Conservation (phyloP, 2,113 vertebrate species). For the Clarias magur region DNA sequence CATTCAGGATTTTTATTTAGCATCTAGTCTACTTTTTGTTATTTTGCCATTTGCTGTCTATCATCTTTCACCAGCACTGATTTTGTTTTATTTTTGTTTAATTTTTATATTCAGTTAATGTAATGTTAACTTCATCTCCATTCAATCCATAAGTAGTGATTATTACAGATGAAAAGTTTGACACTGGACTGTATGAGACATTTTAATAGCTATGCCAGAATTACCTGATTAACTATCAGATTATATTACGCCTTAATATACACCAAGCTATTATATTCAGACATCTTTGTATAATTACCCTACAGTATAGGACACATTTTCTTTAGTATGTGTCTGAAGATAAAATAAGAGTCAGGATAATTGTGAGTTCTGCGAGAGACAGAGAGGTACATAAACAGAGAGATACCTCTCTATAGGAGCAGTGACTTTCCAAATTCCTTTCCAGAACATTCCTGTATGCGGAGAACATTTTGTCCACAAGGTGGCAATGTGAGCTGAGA, state of each 20-base stretch:
- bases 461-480: constrained; percentile 56
- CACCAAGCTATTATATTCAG: neutral
- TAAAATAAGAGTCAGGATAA: neutral
- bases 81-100: constrained; percentile 10
- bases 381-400: too few relatives aligned
- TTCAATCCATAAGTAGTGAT: neutral
- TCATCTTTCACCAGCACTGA: constrained; percentile 19
- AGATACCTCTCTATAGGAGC: neutral
- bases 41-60: constrained; percentile 21
- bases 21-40: neutral
- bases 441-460: constrained; percentile 45
- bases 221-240: neutral
- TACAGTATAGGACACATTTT: neutral
- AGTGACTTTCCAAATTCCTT: neutral
- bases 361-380: too few relatives aligned
- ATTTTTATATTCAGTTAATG: neutral
- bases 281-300: neutral
- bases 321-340: neutral
- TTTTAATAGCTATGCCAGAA: neutral
- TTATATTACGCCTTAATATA: neutral
- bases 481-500: constrained; percentile 65
- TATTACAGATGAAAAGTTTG: neutral
- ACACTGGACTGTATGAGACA: neutral
- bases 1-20: neutral
- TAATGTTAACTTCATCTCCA: neutral